Evolutionary conservation across 2,797 vertebrate genomes (phyloP).

Genomic region (Semotilus atromaculatus): DNA sequence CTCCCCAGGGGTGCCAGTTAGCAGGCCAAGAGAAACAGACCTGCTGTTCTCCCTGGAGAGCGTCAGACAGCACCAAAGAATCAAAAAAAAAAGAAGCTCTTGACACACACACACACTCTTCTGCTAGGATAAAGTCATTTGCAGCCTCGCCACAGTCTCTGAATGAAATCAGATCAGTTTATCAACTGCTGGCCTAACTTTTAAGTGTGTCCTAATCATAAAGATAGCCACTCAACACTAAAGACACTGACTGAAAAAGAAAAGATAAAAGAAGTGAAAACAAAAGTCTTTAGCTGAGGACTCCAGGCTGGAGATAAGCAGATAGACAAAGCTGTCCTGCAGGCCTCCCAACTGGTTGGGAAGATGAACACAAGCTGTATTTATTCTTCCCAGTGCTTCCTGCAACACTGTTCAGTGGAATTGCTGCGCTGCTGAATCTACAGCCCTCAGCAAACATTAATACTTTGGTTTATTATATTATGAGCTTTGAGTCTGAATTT

Average conservation of each 20-base stretch:
- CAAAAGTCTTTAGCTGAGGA: conserved; percentile 26
- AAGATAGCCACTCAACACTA: conserved; percentile 35
- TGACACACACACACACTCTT: background rate
- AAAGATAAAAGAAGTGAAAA: conserved; percentile 18
- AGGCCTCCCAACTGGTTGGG: background rate
- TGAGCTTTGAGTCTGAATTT: background rate
- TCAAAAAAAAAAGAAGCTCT: background rate
- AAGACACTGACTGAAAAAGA: conserved; percentile 23
- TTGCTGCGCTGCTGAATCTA: background rate
- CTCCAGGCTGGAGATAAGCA: conserved; percentile 13
- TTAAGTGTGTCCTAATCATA: conserved; percentile 47
- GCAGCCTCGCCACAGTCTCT: conserved; percentile 48
- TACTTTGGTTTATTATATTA: background rate
- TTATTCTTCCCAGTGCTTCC: conserved; percentile 1
- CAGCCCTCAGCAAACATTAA: background rate
- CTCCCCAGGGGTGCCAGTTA: conserved; percentile 29
- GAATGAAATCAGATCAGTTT: conserved; percentile 63
- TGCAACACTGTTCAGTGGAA: background rate
- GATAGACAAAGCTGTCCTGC: background rate
- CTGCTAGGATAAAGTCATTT: conserved; percentile 54
- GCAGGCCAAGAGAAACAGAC: conserved; percentile 41
- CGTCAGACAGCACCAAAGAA: conserved; percentile 17
- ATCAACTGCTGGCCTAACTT: conserved; percentile 57
- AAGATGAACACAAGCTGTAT: background rate
- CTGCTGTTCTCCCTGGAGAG: conserved; percentile 13